A percentile compares a stretch with the other conserved stretches of the same genome.
phyloP scores from a whole-genome alignment of 2,888 invertebrate genomes.

The Crepidodera aurea region DNA sequence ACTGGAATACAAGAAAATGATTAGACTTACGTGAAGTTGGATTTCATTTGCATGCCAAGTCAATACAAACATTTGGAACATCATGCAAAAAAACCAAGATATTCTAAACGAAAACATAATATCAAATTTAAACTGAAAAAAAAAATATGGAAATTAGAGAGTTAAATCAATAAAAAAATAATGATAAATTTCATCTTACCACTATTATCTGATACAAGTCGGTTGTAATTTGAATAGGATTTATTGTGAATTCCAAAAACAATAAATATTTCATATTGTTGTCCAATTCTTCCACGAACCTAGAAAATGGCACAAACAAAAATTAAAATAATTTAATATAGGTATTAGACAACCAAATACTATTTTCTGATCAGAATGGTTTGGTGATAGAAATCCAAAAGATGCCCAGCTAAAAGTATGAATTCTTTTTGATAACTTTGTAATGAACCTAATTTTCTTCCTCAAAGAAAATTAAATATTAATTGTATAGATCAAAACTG shows the following conservation, averaged over 20 bases:
- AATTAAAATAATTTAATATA: no score
- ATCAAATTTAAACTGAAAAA: constrained; percentile 16
- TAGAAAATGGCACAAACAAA: background rate
- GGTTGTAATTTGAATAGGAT: constrained; percentile 22
- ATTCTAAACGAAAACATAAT: constrained; percentile 15
- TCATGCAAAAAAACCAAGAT: constrained; percentile 8
- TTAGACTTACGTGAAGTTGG: constrained; percentile 14
- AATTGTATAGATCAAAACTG: no score
- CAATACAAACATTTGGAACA: constrained; percentile 23
- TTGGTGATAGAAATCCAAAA: no score
- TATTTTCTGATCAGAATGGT: no score
- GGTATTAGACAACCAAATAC: no score
- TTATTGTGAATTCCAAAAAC: constrained; percentile 27
- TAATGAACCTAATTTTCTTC: no score
- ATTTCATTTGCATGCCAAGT: constrained; percentile 31
- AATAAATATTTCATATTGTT: constrained; percentile 25
- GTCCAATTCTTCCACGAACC: constrained; percentile 21
- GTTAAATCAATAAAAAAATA: background rate
- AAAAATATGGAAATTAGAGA: background rate
- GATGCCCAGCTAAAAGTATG: no score
- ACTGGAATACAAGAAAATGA: no score
- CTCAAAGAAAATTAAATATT: no score
- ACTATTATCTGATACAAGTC: constrained; percentile 15
- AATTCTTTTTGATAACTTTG: no score
- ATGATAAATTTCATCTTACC: constrained; percentile 9